Base-by-base conservation (phyloP, 2,797 vertebrate species). In the Discoglossus pictus region DNA sequence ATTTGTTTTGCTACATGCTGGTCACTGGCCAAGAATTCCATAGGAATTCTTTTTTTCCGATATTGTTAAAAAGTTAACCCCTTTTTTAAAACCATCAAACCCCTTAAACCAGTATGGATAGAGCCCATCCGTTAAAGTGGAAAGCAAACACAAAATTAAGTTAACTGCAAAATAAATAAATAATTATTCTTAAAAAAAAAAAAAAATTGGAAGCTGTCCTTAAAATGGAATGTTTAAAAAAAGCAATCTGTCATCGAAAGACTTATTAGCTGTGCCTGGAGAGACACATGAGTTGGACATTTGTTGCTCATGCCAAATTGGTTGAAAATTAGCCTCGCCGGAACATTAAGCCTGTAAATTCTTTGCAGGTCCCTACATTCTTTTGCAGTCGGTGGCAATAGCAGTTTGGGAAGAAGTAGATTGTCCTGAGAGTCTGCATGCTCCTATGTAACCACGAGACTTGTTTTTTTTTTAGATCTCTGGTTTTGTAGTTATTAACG, bases 31-130 rank as follows among this genome's bases (percentile, higher is more conserved):
- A 86, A 88, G 76, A 77, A 58, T 76, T 78, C 79, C 74, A 80
- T 81, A 73, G 79, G 78, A 80, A 83, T 79, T 83, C 82, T 83
- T 87, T 79, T 86, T n/a, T n/a, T n/a, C n/a, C n/a, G 81, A 78
- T 87, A 77, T 83, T 82, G 79, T 34, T 86, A 79, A 82, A 84
- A 80, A 51, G 82, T 63, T 68, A 80, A 72, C 86, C 86, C 78
- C 72, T 66, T 53, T 27, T 8, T 20, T 15, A 46, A 38, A 20
- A 17, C 17, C 24, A 31, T 67, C 71, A 79, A 73, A 54, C 63
- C 4, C 60, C 2, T 48, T 27, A 4, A 9, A 12, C 31, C 34
- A 3, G 10, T 20, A 4, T 43, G 12, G 11, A 52, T 24, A 40
- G 16, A 52, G 20, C 24, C 24, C 4, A 13, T 56, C 18, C 9